These are phyloP conservation scores for Todus mexicanus DNA, from an alignment of 2,797 vertebrate genomes.

Conservation along the genomic window DNA sequence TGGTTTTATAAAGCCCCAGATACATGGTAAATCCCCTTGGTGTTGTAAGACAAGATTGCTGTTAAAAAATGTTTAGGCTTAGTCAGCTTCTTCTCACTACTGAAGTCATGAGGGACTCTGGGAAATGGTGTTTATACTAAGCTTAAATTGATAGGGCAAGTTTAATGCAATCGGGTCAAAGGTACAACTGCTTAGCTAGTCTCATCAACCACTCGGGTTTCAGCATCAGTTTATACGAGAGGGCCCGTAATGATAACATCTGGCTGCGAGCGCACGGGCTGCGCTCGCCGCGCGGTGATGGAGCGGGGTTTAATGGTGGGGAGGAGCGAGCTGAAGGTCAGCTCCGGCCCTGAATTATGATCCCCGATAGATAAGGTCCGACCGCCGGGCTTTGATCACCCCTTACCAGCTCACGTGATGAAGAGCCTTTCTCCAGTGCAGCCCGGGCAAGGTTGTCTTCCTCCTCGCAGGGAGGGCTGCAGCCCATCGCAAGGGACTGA, in stretches of 20 bases:
- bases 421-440: conserved; percentile 43
- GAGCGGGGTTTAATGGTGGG: conserved; percentile 78
- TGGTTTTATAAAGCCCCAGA: conserved; percentile 83
- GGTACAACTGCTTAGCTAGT: conserved; percentile 86
- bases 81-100: conserved; percentile 82
- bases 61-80: conserved; percentile 85
- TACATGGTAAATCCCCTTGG: conserved; percentile 81
- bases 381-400: conserved; percentile 72
- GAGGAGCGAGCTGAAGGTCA: conserved; percentile 71
- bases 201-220: conserved; percentile 86
- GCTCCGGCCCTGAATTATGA: conserved; percentile 74
- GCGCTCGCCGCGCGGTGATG: conserved; percentile 72
- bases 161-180: conserved; percentile 85
- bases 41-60: conserved; percentile 88
- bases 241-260: conserved; percentile 82
- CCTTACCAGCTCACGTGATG: conserved; percentile 40
- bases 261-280: conserved; percentile 75
- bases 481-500: neutral
- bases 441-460: neutral
- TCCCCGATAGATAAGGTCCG: conserved; percentile 72
- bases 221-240: conserved; percentile 81
- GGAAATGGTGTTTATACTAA: conserved; percentile 85
- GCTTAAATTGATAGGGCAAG: conserved; percentile 86
- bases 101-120: conserved; percentile 80
- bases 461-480: conserved; percentile 1